Conservation (phyloP, 2,113 vertebrate genomes). For the Nanger granti region DNA sequence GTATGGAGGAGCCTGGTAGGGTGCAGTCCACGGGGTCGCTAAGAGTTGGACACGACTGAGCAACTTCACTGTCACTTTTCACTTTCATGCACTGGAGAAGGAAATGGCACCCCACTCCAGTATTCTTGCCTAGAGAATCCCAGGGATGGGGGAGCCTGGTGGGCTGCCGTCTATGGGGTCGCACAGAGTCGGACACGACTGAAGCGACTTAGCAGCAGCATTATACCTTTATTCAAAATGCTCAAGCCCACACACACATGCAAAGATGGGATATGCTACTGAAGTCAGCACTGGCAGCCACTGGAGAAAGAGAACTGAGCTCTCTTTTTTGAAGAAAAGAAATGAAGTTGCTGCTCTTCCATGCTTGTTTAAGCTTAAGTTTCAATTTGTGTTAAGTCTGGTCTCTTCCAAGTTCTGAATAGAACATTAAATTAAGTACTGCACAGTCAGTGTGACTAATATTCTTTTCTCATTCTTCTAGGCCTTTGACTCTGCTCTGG, state of each 20-base stretch:
- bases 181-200: too few species aligned
- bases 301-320: not conserved
- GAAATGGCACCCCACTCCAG: too few species aligned
- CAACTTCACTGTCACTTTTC: too few species aligned
- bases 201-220: too few species aligned
- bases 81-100: too few species aligned
- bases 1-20: too few species aligned
- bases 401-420: conserved; percentile 10
- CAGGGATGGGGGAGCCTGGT: too few species aligned
- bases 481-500: not conserved
- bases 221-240: not conserved
- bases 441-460: conserved; percentile 1
- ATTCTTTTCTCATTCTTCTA: not conserved
- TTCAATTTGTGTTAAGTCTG: conserved; percentile 36
- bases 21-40: too few species aligned
- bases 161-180: too few species aligned
- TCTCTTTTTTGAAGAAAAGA: not conserved
- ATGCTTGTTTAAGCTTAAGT: conserved; percentile 3
- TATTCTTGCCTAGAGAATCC: too few species aligned
- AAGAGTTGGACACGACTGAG: too few species aligned
- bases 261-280: too few species aligned
- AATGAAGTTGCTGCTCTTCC: not conserved
- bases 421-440: conserved; percentile 29
- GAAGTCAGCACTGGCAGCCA: not conserved
- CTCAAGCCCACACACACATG: not conserved